Base-by-base conservation (phyloP, 2,888 invertebrate species). In the Cheiracanthium punctorium region DNA sequence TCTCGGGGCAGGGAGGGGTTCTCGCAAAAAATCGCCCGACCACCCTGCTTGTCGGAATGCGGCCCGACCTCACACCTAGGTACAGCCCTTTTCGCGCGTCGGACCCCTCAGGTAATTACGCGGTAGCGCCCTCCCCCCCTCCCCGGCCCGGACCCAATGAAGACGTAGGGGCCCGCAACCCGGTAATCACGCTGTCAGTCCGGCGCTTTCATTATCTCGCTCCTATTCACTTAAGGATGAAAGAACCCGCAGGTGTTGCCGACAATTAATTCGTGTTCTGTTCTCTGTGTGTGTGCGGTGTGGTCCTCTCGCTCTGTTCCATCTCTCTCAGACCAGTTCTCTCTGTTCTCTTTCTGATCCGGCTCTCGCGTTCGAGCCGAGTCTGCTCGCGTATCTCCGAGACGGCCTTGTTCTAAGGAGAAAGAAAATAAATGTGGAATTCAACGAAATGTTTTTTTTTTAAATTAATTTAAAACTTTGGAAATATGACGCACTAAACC, bases 41-140 rank as follows among this genome's bases (percentile, higher is more conserved):
- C 85, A 85, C 85, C 85, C 80, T 74, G 85, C 70, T 75, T 70
- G 85, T 64, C 74, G 85, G 85, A 85, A 85, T 85, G 85, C 58
- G 80, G 75, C 64, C 43, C 85, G 85, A 85, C 85, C 85, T 85
- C 85, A 85, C 85, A 85, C 85, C 85, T 85, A 32, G 85, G 79
- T 30, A 12, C 30, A 70, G 79, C 74, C 82, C 85, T 80, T 82
- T 85, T 72, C 70, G 70, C 70, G 77, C 77, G 73, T 76, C 28
- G 71, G 20, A 71, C 75, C 52, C 58, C 77, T 48, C 43, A 17
- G 43, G 70, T 85, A 85, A 85, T 85, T 85, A 80, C 85, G 74
- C 85, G 70, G 85, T 85, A 85, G 85, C 85, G 85, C 69, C 74
- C 80, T 74, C 79, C 80, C 80, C 69, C 72, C 69, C 73, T 70